These are phyloP conservation scores for Sesamia inferens DNA, from an alignment of 2,888 invertebrate genomes.

Conservation along the genomic window DNA sequence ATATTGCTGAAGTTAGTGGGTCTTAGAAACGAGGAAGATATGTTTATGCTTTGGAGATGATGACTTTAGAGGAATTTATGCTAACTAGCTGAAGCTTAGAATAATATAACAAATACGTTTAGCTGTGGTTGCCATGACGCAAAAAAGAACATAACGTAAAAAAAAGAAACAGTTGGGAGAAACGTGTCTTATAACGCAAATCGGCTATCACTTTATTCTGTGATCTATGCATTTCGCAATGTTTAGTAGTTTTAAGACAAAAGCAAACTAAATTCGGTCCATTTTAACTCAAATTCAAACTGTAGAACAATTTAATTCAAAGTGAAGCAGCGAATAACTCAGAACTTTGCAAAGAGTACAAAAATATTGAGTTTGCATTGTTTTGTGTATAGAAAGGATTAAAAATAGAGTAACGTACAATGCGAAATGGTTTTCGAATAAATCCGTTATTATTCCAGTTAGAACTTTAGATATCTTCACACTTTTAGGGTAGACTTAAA, in stretches of 20 bases:
- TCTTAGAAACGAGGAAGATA: background rate
- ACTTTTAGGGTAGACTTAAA: conserved; percentile 14
- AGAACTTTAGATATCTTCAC: conserved; percentile 25
- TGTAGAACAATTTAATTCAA: conserved; percentile 37
- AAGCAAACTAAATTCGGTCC: background rate
- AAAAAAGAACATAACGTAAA: too few relatives aligned
- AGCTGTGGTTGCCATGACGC: too few relatives aligned
- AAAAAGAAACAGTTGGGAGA: too few relatives aligned
- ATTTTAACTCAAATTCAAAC: conserved; percentile 14
- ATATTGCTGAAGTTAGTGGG: conserved; percentile 38
- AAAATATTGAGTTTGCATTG: conserved; percentile 23
- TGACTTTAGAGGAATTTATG: background rate
- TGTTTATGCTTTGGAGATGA: conserved; percentile 6
- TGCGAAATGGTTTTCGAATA: conserved; percentile 15
- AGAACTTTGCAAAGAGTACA: conserved; percentile 6
- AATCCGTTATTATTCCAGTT: conserved; percentile 6
- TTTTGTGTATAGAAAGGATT: conserved; percentile 22
- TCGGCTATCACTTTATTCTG: too few relatives aligned
- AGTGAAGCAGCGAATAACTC: conserved; percentile 15
- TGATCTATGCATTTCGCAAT: background rate
- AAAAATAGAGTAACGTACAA: conserved; percentile 20
- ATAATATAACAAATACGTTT: too few relatives aligned
- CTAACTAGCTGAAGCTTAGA: background rate
- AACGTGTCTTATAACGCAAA: too few relatives aligned
- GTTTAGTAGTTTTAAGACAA: background rate